A percentile compares a stretch with the other conserved stretches of the same genome.
These are phyloP conservation scores for Ophiodon elongatus DNA, from an alignment of 2,113 vertebrate species.

Conservation along the genomic window DNA sequence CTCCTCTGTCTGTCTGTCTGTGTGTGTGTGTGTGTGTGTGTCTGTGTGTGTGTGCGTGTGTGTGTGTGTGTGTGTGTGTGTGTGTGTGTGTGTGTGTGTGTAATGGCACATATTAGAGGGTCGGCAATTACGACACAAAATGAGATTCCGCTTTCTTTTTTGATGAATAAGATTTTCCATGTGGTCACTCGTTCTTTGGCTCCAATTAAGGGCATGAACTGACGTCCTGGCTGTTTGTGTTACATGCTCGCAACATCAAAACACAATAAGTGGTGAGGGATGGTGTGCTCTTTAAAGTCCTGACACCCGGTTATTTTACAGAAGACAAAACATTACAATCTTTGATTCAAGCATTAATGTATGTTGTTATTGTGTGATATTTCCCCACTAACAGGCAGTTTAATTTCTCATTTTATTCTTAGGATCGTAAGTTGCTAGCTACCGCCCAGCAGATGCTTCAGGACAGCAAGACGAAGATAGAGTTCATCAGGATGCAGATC, in stretches of 20 bases:
- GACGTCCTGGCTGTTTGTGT: conserved; percentile 38
- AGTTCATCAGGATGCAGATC: conserved; percentile 99
- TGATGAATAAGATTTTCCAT: conserved; percentile 70
- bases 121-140: conserved; percentile 50
- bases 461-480: conserved; percentile 98
- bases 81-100: background rate
- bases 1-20: too few species aligned
- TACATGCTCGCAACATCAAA: conserved; percentile 30
- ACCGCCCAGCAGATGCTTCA: conserved; percentile 99
- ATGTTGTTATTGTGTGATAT: background rate
- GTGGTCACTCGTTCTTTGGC: conserved; percentile 39
- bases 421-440: conserved; percentile 97
- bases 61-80: conserved; percentile 38
- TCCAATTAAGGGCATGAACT: conserved; percentile 66
- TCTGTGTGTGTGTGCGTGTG: conserved; percentile 47
- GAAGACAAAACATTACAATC: conserved; percentile 5
- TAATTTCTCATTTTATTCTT: background rate
- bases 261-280: conserved; percentile 26
- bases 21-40: conserved; percentile 43
- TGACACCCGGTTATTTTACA: background rate
- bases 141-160: conserved; percentile 57
- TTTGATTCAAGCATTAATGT: background rate
- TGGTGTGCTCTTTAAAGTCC: background rate
- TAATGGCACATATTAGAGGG: background rate
- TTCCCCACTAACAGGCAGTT: background rate